Base-by-base conservation (phyloP, 2,888 invertebrate genomes). In the Apamea epomidion region DNA sequence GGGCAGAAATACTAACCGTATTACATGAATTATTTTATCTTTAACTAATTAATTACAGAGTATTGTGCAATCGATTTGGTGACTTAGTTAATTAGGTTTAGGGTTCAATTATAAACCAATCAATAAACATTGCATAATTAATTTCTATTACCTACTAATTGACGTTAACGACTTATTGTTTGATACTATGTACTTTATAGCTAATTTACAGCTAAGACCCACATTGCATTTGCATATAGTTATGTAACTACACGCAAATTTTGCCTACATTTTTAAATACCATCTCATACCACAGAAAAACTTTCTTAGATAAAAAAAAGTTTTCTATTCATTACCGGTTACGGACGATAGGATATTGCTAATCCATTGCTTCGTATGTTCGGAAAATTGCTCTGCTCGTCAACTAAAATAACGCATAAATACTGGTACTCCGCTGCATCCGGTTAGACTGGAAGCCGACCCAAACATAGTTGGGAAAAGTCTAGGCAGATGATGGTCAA, bases 151-250 rank as follows among this genome's bases (percentile, higher is more conserved):
- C 45, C 2, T 16, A 67, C 70, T 83, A 81, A 83, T 83, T 83
- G 86, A 83, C 86, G 32, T 64, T 74, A 83, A 83, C 86, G 81
- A 81, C 81, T 62, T 58, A 83, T 83, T 85, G 83, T 81, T 75
- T 70, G 48, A 29, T 37, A 29, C 16, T 83, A 58, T 58, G 12
- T 58, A 8, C 37, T 73, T 14, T 14, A 3, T 62, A 32, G 71
- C 62, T 71, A 37, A 71, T 71, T 80, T 81, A 62, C 48, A n/a
- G 62, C 25, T n/a, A 12, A 60, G 73, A 60, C 70, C 64, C 64
- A 58, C 32, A 70, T 75, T 21, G 18, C 2, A 54, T 54, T 71
- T 71, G 32, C 68, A 62, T 85, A n/a, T 2, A n/a, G 45, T 71
- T 68, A 45, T 32, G 48, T 60, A 42, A 64, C 18, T 14, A 42